A percentile compares a stretch with the other conserved stretches of the same genome.
Conservation (phyloP, 2,888 invertebrate species). For the Pemphredon lugubris region DNA sequence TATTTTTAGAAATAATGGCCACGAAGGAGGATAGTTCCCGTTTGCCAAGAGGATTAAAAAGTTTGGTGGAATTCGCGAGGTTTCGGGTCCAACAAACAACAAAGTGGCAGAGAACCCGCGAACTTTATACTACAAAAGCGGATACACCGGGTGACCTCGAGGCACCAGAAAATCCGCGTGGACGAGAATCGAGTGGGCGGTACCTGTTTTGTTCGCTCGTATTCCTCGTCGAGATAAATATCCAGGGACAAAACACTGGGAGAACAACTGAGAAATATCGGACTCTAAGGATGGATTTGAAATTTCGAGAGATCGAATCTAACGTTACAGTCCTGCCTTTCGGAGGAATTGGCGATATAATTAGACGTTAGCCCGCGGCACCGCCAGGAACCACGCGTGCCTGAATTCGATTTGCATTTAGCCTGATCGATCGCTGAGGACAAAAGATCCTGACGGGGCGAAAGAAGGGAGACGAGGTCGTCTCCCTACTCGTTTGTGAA, state of each 20-base stretch:
- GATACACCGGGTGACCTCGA: constrained; percentile 75
- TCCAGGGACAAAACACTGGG: constrained; percentile 30
- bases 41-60: too few species aligned
- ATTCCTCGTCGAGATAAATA: constrained; percentile 51
- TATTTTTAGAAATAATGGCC: too few species aligned
- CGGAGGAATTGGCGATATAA: too few species aligned
- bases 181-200: constrained; percentile 74
- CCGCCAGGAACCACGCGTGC: constrained; percentile 40
- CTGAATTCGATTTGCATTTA: constrained; percentile 38
- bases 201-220: constrained; percentile 63
- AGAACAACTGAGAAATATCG: constrained; percentile 22
- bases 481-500: constrained; percentile 3
- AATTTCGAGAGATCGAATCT: constrained; percentile 10
- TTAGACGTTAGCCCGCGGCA: too few species aligned
- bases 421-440: neutral
- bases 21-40: too few species aligned
- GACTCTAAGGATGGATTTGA: too few species aligned
- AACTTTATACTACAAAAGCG: constrained; percentile 22
- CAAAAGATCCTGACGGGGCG: neutral
- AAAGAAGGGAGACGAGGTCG: neutral
- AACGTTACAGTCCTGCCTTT: neutral
- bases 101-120: constrained; percentile 35
- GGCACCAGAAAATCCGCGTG: constrained; percentile 72
- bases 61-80: constrained; percentile 18
- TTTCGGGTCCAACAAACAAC: constrained; percentile 32